Conservation (phyloP, 2,888 invertebrate genomes). For the Conchocele bisecta region DNA sequence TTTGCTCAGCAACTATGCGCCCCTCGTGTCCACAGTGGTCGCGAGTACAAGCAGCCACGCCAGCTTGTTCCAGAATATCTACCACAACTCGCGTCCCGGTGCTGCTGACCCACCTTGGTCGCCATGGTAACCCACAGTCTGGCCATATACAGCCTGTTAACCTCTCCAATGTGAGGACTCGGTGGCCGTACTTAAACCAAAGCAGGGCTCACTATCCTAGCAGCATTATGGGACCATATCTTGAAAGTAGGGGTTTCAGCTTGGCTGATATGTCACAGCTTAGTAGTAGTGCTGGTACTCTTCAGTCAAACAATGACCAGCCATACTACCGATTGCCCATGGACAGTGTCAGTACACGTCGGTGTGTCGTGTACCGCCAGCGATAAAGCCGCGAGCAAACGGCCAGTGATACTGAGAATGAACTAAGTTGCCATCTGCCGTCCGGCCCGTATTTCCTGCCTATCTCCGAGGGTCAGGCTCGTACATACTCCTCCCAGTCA, state of each 20-base stretch:
- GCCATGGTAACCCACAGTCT: too few relatives aligned
- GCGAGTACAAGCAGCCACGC: constrained; percentile 37
- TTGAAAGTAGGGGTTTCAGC: constrained; percentile 39
- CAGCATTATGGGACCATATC: constrained; percentile 53
- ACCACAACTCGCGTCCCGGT: constrained; percentile 19
- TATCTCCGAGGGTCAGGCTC: constrained; percentile 29
- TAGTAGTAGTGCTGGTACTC: not conserved
- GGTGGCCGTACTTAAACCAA: constrained; percentile 27
- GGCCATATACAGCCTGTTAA: too few relatives aligned
- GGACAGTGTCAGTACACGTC: too few relatives aligned
- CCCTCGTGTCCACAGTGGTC: constrained; percentile 15
- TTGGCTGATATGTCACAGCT: not conserved
- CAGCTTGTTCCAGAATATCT: constrained; percentile 44
- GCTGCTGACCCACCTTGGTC: too few relatives aligned
- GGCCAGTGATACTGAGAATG: constrained; percentile 46
- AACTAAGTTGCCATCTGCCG: constrained; percentile 34
- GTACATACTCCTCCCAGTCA: constrained; percentile 27
- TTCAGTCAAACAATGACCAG: too few relatives aligned
- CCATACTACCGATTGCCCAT: too few relatives aligned
- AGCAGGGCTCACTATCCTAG: constrained; percentile 20
- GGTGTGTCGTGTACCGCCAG: not conserved
- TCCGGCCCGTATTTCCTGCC: constrained; percentile 42
- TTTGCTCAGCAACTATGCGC: not conserved
- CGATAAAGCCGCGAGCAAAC: too few relatives aligned
- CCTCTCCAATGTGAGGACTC: too few relatives aligned